Evolutionary conservation across 2,797 vertebrate species (phyloP).

Genomic region (Pseudotriccus pelzelni): DNA sequence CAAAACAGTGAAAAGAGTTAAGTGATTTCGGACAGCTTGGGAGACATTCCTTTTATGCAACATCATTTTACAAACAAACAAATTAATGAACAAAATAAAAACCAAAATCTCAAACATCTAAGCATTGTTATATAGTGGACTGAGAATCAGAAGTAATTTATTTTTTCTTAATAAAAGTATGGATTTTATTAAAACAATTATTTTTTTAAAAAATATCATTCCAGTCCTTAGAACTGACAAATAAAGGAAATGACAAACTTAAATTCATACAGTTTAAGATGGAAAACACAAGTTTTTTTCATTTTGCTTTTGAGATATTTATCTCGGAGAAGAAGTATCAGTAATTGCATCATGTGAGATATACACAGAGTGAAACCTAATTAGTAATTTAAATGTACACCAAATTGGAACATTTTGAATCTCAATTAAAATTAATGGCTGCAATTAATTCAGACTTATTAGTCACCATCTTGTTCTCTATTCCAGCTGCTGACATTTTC

Average conservation of each 20-base stretch:
- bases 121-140: neutral
- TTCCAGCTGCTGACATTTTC: slow-evolving; percentile 67
- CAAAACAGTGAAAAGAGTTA: neutral
- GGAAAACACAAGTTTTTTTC: neutral
- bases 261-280: neutral
- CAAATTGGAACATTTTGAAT: slow-evolving; percentile 60
- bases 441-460: slow-evolving; percentile 66
- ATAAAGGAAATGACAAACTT: neutral
- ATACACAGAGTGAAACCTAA: slow-evolving; percentile 47
- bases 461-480: slow-evolving; percentile 23
- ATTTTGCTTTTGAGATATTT: neutral
- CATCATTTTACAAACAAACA: neutral
- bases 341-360: slow-evolving; percentile 24
- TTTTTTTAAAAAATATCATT: neutral
- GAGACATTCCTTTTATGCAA: neutral
- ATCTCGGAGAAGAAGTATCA: neutral
- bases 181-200: neutral
- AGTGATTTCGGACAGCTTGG: neutral
- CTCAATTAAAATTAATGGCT: slow-evolving; percentile 65
- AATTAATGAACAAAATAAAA: neutral
- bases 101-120: neutral
- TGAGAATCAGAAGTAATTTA: neutral
- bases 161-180: neutral
- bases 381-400: slow-evolving; percentile 62
- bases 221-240: neutral